Evolutionary conservation across 2,888 invertebrate species (phyloP).

Genomic region (Thymelicus lineola): DNA sequence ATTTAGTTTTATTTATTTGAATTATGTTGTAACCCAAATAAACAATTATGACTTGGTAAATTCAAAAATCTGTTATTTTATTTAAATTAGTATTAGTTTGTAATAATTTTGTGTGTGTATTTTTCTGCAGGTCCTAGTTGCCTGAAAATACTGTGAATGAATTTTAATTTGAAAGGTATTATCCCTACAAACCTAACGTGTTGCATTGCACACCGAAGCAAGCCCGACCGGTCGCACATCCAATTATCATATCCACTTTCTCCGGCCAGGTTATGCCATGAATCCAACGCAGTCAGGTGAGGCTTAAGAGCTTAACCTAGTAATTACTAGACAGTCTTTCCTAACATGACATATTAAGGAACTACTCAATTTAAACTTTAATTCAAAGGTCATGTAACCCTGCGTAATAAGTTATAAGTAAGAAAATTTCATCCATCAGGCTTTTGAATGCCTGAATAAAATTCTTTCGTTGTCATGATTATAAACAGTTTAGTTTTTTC

Average conservation of each 20-base stretch:
- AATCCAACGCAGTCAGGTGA: conserved; percentile 19
- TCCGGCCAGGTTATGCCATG: conserved; percentile 63
- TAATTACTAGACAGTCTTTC: conserved; percentile 9
- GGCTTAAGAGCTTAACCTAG: conserved; percentile 5
- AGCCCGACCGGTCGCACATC: conserved; percentile 72
- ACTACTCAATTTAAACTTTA: background rate
- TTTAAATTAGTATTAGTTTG: no score
- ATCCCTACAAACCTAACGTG: conserved; percentile 8
- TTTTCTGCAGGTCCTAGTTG: no score
- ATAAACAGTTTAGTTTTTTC: no score
- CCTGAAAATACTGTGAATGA: no score
- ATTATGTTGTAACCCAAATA: no score
- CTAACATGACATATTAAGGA: background rate
- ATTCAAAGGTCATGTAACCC: background rate
- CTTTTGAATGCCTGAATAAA: background rate
- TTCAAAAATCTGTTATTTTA: no score
- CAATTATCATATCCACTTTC: conserved; percentile 85
- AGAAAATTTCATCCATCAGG: background rate
- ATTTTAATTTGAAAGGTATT: background rate
- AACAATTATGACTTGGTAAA: no score
- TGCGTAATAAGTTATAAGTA: background rate
- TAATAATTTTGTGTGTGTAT: no score
- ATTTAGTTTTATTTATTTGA: no score
- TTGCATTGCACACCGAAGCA: conserved; percentile 49
- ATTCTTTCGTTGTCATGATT: no score